These are phyloP conservation scores for Passer montanus DNA, from an alignment of 2,113 vertebrate genomes.

Conservation along the genomic window DNA sequence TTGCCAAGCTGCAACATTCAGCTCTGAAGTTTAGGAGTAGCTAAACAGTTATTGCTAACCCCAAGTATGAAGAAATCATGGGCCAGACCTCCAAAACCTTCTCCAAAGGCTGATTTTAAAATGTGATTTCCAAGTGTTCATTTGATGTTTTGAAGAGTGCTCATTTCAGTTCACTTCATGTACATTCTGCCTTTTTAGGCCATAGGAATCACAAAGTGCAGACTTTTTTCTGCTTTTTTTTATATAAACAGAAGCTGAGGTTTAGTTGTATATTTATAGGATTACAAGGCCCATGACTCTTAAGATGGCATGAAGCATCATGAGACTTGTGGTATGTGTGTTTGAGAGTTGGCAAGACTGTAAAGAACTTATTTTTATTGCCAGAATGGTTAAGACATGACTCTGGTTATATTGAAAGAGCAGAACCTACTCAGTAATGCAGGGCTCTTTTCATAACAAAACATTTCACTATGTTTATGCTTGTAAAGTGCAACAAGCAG, in stretches of 20 bases:
- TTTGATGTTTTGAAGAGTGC: neutral
- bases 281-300: neutral
- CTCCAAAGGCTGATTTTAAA: neutral
- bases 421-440: neutral
- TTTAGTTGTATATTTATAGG: constrained; percentile 36
- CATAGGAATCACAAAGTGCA: neutral
- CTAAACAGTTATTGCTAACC: neutral
- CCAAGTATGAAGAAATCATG: neutral
- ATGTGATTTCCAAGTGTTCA: neutral
- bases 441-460: neutral
- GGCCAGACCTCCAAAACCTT: neutral
- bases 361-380: constrained; percentile 30
- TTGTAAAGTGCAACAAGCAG: constrained; percentile 17
- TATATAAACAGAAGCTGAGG: neutral
- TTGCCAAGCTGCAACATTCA: neutral
- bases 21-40: neutral
- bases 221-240: neutral
- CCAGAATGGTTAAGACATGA: neutral
- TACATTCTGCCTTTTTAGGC: constrained; percentile 32
- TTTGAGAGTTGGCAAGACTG: constrained; percentile 12
- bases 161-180: neutral
- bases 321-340: constrained; percentile 24
- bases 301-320: constrained; percentile 7
- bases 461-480: neutral
- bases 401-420: neutral